These are phyloP conservation scores for Actias luna DNA, from an alignment of 2,888 invertebrate species.

Conservation along the genomic window DNA sequence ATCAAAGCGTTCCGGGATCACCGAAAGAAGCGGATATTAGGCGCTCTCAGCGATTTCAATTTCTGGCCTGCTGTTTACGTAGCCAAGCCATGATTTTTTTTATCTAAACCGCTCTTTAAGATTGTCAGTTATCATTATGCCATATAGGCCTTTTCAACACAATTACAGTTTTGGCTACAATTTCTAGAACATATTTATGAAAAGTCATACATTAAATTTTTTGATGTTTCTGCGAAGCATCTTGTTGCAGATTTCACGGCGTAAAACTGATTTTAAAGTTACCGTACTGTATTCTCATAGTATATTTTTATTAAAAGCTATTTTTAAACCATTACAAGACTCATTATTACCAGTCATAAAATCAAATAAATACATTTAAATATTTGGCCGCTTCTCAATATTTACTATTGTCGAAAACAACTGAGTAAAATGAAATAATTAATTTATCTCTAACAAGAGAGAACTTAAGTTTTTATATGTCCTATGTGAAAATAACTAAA, in stretches of 20 bases:
- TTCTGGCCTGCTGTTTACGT: constrained; percentile 13
- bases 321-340: too few species aligned
- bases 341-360: too few species aligned
- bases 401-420: neutral
- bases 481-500: constrained; percentile 19
- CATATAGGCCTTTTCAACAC: neutral
- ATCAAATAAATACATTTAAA: neutral
- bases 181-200: too few species aligned
- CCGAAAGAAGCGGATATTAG: constrained; percentile 26
- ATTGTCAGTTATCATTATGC: neutral
- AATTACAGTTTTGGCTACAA: too few species aligned
- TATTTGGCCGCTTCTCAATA: neutral
- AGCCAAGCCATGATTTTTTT: neutral
- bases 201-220: too few species aligned
- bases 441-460: constrained; percentile 19
- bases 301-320: too few species aligned
- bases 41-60: constrained; percentile 25
- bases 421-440: constrained; percentile 22
- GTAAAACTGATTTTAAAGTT: too few species aligned
- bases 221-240: too few species aligned
- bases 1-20: constrained; percentile 22
- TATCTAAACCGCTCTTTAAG: neutral
- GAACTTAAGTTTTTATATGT: constrained; percentile 20
- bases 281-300: too few species aligned
- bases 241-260: too few species aligned